Evolutionary conservation across 2,113 vertebrate genomes (phyloP).

Genomic region (Corythoichthys haematopterus): DNA sequence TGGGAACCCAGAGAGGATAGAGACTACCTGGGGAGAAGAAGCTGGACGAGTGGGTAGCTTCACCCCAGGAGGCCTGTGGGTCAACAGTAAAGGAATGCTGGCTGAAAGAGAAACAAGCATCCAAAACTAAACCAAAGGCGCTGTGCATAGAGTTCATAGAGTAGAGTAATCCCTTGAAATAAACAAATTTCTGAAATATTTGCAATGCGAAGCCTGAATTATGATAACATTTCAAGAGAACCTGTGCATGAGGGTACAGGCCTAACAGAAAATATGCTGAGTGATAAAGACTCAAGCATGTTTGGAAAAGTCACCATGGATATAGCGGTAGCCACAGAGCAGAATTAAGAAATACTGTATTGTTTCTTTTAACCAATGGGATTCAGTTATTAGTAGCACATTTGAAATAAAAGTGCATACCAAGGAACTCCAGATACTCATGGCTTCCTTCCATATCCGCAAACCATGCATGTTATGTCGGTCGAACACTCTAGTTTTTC

Average conservation of each 20-base stretch:
- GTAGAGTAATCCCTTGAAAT: slow-evolving; percentile 53
- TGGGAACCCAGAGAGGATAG: slow-evolving; percentile 56
- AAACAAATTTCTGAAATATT: slow-evolving; percentile 59
- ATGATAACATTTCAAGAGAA: slow-evolving; percentile 71
- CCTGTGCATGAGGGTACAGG: slow-evolving; percentile 45
- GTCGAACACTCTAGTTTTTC: too few species aligned
- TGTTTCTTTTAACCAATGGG: not conserved
- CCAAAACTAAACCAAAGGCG: slow-evolving; percentile 11
- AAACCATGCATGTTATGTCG: too few species aligned
- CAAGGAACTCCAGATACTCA: too few species aligned
- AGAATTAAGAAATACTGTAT: not conserved
- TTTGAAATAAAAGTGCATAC: too few species aligned
- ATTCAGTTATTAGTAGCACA: too few species aligned
- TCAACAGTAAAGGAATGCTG: slow-evolving; percentile 49
- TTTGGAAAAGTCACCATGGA: slow-evolving; percentile 13
- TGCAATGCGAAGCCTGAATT: slow-evolving; percentile 64
- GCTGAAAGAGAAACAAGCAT: slow-evolving; percentile 12
- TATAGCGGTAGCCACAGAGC: slow-evolving; percentile 1
- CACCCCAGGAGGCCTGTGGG: slow-evolving; percentile 45
- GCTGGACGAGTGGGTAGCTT: slow-evolving; percentile 50
- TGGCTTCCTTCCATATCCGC: too few species aligned
- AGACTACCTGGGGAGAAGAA: slow-evolving; percentile 56
- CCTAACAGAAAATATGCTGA: slow-evolving; percentile 40
- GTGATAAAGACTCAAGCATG: slow-evolving; percentile 9
- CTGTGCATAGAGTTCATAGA: not conserved